phyloP scores from a whole-genome alignment of 1,140 invertebrate genomes.

The Hermetia illucens region DNA sequence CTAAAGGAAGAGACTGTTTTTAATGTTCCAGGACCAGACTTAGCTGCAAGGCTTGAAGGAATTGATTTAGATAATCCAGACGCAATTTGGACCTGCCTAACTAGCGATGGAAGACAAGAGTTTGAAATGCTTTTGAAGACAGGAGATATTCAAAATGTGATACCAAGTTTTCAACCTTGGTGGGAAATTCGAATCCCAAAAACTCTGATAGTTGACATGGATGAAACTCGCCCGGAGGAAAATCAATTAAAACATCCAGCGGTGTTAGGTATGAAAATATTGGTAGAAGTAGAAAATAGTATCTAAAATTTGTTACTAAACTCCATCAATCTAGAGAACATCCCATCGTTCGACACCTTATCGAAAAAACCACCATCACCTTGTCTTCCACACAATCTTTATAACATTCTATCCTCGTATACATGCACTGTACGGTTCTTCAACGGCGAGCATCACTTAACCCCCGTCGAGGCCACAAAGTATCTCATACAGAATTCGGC shows the following conservation, averaged over 20 bases:
- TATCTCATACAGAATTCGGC: constrained; percentile 43
- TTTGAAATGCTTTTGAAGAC: constrained; percentile 48
- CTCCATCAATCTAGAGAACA: constrained; percentile 30
- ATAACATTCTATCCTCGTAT: constrained; percentile 54
- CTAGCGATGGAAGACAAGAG: constrained; percentile 48
- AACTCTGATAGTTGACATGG: too few species aligned
- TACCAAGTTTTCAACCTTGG: constrained; percentile 58
- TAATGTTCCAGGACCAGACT: too few species aligned
- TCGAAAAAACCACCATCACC: constrained; percentile 42
- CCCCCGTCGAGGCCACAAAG: constrained; percentile 38
- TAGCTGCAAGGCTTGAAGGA: constrained; percentile 42
- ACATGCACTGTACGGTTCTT: constrained; percentile 48
- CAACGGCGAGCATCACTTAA: constrained; percentile 50
- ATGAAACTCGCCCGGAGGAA: too few species aligned
- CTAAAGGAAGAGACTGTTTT: too few species aligned
- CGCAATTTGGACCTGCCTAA: constrained; percentile 51
- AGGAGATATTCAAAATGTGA: constrained; percentile 43
- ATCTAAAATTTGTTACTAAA: constrained; percentile 29
- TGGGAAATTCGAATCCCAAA: constrained; percentile 37
- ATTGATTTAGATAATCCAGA: constrained; percentile 59
- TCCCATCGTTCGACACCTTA: constrained; percentile 35
- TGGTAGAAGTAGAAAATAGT: constrained; percentile 5
- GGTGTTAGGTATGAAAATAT: constrained; percentile 16
- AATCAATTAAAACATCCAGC: constrained; percentile 9
- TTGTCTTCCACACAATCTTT: constrained; percentile 50